Evolutionary conservation across 2,797 vertebrate genomes (phyloP).

Genomic region (Halcyon chelicuti): DNA sequence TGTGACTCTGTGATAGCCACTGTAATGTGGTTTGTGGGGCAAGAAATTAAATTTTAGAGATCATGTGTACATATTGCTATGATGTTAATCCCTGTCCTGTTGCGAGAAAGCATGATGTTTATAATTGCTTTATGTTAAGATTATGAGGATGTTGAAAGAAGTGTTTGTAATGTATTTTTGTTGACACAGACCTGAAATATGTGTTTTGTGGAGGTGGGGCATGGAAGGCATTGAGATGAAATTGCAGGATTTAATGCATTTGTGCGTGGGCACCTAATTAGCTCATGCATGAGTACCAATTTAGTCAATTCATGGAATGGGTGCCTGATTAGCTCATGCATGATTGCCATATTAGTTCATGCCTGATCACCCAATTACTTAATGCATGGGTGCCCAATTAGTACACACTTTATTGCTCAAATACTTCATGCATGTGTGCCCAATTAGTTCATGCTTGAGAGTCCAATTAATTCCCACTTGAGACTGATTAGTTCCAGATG

Average conservation of each 20-base stretch:
- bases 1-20: neutral
- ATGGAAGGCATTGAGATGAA: neutral
- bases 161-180: neutral
- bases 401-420: neutral
- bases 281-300: neutral
- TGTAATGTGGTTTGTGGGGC: neutral
- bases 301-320: neutral
- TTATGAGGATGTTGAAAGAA: neutral
- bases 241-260: neutral
- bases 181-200: neutral
- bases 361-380: neutral
- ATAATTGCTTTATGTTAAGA: neutral
- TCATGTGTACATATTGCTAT: accelerated
- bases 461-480: neutral
- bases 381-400: neutral
- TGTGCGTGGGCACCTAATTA: neutral
- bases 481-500: neutral
- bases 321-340: neutral
- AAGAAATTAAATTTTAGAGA: neutral
- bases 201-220: neutral
- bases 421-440: neutral
- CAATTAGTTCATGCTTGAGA: constrained; percentile 16
- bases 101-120: neutral
- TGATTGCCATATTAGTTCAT: neutral
- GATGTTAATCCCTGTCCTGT: neutral